phyloP scores from a whole-genome alignment of 2,113 vertebrate species.

The Lepisosteus oculatus region DNA sequence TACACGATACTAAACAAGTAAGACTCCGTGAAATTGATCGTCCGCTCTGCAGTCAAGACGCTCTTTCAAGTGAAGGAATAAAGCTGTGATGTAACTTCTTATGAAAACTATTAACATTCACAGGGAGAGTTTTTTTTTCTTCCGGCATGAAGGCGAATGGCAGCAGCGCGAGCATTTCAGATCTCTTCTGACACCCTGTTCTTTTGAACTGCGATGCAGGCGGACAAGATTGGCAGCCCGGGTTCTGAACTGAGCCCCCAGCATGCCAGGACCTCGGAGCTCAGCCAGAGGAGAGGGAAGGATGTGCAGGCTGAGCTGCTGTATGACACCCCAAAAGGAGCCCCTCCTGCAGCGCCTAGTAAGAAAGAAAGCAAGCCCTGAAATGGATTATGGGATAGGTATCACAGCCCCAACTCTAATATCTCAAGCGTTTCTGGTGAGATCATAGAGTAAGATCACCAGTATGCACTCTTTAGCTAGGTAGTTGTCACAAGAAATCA shows the following conservation, averaged over 20 bases:
- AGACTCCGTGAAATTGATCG: background rate
- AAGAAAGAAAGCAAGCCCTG: too few relatives aligned
- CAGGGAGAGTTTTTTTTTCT: background rate
- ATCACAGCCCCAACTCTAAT: too few relatives aligned
- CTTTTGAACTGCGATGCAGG: conserved; percentile 28
- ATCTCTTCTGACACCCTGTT: background rate
- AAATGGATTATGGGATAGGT: too few relatives aligned
- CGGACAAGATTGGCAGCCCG: conserved; percentile 38
- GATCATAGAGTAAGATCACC: too few relatives aligned
- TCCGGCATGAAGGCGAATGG: background rate
- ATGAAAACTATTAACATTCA: background rate
- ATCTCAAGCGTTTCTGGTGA: too few relatives aligned
- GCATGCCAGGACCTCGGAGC: conserved; percentile 55
- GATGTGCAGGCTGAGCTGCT: conserved; percentile 61
- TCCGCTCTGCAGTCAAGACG: too few relatives aligned
- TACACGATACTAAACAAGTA: conserved; percentile 28
- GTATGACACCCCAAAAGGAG: conserved; percentile 61
- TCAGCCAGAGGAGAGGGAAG: conserved; percentile 62
- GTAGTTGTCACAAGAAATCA: too few relatives aligned
- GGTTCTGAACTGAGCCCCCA: conserved; percentile 33
- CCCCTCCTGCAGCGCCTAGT: conserved; percentile 31
- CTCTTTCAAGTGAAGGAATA: too few relatives aligned
- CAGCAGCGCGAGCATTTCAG: background rate
- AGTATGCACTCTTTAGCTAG: too few relatives aligned
- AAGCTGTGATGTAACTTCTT: too few relatives aligned